Base-by-base conservation (phyloP, 1,140 invertebrate species). In the Chironomus tepperi region DNA sequence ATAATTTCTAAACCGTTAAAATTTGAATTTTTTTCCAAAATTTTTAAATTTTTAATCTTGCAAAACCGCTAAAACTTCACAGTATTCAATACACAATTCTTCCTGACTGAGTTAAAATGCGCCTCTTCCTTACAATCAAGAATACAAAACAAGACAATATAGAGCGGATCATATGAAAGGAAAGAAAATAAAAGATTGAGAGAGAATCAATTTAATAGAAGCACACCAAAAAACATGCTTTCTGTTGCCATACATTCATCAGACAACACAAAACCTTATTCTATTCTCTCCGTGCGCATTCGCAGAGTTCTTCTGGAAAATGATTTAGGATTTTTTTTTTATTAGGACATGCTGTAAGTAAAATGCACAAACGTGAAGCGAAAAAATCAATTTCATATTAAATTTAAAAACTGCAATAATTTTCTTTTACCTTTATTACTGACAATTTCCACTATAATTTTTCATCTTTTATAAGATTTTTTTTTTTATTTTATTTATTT, bases 361-460 rank as follows among this genome's bases (percentile, higher is more conserved):
- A 57, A n/a, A 57, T 57, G 47, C 12, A n/a, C 8, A 47, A 47
- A 47, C 8, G 15, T 57, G 47, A 57, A n/a, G n/a, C 12, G 15
- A 3, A n/a, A 57, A 57, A 57, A 57, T 57, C 47, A 57, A 57
- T 57, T 12, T 15, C n/a, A n/a, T n/a, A 47, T 47, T 57, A 57
- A 57, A 57, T 12, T 57, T 57, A 57, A 57, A 57, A 57, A 57
- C 47, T 57, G 47, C 47, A 57, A 57, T 57, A 57, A n/a, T 57
- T 47, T 57, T 57, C 47, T 57, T 34, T 34, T 34, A 34, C 24
- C 24, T 34, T 57, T 57, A 57, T 57, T 57, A n/a, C 47, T 34
- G 24, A 57, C 47, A 57, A 57, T 57, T 57, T 57, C 47, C 47
- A 57, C 47, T 57, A 57, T 57, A 57, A 57, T 57, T 57, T 57